Conservation (phyloP, 2,888 invertebrate species). For the Aradus depressus region DNA sequence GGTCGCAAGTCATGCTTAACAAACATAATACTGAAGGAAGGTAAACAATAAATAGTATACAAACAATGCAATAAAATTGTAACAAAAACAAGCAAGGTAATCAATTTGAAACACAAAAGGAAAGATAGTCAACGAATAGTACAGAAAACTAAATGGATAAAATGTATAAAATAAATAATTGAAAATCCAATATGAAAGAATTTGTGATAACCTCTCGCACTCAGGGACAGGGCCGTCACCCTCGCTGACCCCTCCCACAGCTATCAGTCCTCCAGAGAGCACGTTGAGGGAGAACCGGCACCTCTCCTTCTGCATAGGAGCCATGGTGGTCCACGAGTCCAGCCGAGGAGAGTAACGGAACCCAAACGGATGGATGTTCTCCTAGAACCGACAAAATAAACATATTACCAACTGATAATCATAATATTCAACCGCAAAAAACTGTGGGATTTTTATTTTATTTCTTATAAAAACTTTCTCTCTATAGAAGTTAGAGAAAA, state of each 20-base stretch:
- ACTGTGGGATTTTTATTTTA: too few species aligned
- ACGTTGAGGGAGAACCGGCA: constrained; percentile 55
- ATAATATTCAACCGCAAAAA: too few species aligned
- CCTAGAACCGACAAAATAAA: constrained; percentile 36
- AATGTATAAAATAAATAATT: neutral
- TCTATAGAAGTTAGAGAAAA: neutral
- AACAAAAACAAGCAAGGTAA: neutral
- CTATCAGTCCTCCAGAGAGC: constrained; percentile 44
- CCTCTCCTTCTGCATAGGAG: constrained; percentile 52
- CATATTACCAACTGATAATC: too few species aligned
- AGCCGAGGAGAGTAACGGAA: constrained; percentile 51
- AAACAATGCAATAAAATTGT: too few species aligned
- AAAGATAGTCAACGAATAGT: too few species aligned
- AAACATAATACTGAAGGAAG: too few species aligned
- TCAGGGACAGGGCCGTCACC: constrained; percentile 38
- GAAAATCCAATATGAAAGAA: neutral
- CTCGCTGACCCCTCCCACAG: constrained; percentile 53
- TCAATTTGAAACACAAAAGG: too few species aligned
- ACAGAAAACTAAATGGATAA: neutral
- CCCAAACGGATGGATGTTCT: constrained; percentile 61
- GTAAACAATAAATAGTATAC: too few species aligned
- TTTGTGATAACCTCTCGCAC: constrained; percentile 27
- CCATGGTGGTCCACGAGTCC: constrained; percentile 55
- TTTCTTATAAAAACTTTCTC: too few species aligned
- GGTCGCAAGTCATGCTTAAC: too few species aligned